A percentile compares a stretch with the other conserved stretches of the same genome.
phyloP scores from a whole-genome alignment of 92 coral and sea anemone genomes.

The Plumapathes pennacea region DNA sequence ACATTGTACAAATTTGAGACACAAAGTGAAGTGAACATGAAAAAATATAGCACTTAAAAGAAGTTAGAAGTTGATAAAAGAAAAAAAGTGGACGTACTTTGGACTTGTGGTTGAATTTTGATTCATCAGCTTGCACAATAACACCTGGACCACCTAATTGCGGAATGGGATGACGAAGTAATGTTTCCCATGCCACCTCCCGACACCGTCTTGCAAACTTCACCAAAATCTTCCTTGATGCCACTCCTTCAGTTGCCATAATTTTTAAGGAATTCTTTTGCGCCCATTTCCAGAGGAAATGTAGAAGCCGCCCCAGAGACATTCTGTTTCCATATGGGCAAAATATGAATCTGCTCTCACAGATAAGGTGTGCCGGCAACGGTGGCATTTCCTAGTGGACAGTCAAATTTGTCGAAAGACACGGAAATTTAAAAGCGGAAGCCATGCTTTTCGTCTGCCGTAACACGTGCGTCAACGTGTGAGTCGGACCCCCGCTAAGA shows the following conservation, averaged over 20 bases:
- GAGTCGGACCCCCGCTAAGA: no score
- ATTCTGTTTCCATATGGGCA: constrained; percentile 17
- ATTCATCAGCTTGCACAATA: constrained; percentile 24
- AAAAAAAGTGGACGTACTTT: no score
- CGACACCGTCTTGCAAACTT: constrained; percentile 22
- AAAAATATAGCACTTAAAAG: no score
- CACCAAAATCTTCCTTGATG: constrained; percentile 11
- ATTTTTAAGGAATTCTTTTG: constrained; percentile 15
- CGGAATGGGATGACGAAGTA: constrained; percentile 9
- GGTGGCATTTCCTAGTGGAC: constrained; percentile 27
- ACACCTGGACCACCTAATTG: constrained; percentile 19
- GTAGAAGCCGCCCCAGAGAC: constrained; percentile 9
- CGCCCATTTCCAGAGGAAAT: constrained; percentile 21
- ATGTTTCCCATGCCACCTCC: constrained; percentile 12
- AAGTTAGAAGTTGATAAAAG: no score
- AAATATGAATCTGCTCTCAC: constrained; percentile 12
- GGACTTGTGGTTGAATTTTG: constrained; percentile 27
- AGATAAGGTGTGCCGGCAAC: constrained; percentile 7
- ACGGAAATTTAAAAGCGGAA: no score
- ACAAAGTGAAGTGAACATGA: constrained; percentile 4
- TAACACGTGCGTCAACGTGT: no score
- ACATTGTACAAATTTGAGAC: background rate
- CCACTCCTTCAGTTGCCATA: constrained; percentile 15
- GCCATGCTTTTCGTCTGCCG: no score
- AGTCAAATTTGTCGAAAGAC: no score